Conservation (phyloP, 2,888 invertebrate species). For the Molorchus minor region DNA sequence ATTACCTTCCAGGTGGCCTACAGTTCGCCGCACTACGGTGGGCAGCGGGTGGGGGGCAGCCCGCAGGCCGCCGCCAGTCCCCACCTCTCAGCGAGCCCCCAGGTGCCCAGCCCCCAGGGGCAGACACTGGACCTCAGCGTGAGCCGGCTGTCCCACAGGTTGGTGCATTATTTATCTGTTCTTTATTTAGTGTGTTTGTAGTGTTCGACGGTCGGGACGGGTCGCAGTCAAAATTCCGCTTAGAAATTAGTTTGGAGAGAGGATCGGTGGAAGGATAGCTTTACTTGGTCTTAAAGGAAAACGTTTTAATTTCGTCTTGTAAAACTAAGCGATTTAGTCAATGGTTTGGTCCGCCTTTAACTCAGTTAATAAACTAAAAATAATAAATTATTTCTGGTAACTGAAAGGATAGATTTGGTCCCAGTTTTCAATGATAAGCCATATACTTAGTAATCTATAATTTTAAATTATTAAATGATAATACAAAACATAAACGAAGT, state of each 20-base stretch:
- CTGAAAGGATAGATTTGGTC: no score
- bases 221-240: slow-evolving; percentile 6
- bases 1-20: slow-evolving; percentile 72
- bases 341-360: no score
- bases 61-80: slow-evolving; percentile 89
- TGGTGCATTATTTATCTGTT: slow-evolving; percentile 39
- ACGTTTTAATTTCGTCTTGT: no score
- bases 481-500: no score
- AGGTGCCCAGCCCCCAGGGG: slow-evolving; percentile 91
- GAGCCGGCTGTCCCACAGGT: slow-evolving; percentile 87
- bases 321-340: no score
- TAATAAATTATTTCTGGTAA: no score
- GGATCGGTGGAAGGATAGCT: no score
- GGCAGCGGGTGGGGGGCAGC: slow-evolving; percentile 77
- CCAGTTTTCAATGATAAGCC: no score
- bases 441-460: no score
- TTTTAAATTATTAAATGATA: no score
- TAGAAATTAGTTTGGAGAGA: not conserved
- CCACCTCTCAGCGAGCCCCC: slow-evolving; percentile 83
- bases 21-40: slow-evolving; percentile 79
- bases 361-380: no score
- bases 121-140: slow-evolving; percentile 91
- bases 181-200: slow-evolving; percentile 17
- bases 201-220: slow-evolving; percentile 4
- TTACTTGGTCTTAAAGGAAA: no score